These are phyloP conservation scores for Balaeniceps rex DNA, from an alignment of 2,113 vertebrate genomes.

Conservation along the genomic window DNA sequence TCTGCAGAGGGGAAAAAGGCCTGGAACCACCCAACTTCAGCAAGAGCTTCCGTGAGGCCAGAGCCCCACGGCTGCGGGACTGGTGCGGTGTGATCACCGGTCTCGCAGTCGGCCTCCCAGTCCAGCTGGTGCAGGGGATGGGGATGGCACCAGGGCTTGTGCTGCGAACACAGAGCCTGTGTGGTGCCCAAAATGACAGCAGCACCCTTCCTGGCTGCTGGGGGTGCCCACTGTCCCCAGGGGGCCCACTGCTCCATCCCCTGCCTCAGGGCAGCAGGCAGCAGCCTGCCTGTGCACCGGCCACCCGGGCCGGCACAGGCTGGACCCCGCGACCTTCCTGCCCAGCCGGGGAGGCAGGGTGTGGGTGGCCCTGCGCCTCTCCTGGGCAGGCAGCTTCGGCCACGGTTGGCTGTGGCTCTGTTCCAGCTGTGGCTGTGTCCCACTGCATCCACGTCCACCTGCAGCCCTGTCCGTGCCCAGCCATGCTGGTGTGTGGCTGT, in stretches of 20 bases:
- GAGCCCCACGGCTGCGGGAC: fast-evolving
- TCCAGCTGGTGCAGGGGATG: fast-evolving
- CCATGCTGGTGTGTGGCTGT: fast-evolving
- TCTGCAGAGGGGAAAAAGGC: neutral
- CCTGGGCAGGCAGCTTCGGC: no score
- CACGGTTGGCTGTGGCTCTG: fast-evolving
- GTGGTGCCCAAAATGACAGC: neutral
- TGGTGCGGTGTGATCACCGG: fast-evolving
- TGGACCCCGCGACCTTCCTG: fast-evolving
- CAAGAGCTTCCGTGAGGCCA: fast-evolving
- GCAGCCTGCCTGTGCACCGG: neutral
- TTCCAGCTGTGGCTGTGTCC: neutral
- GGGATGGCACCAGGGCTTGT: fast-evolving
- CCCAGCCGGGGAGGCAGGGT: fast-evolving
- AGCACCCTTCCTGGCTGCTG: neutral
- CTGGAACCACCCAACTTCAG: neutral
- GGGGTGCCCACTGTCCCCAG: no score
- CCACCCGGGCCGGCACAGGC: fast-evolving
- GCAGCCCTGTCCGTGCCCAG: fast-evolving
- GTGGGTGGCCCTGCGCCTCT: fast-evolving
- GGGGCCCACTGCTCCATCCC: neutral
- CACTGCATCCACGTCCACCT: fast-evolving
- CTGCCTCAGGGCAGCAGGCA: neutral
- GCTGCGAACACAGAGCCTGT: fast-evolving
- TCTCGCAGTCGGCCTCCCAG: no score